These are phyloP conservation scores for Anguilla obscura DNA, from an alignment of 2,797 vertebrate genomes.

Conservation along the genomic window DNA sequence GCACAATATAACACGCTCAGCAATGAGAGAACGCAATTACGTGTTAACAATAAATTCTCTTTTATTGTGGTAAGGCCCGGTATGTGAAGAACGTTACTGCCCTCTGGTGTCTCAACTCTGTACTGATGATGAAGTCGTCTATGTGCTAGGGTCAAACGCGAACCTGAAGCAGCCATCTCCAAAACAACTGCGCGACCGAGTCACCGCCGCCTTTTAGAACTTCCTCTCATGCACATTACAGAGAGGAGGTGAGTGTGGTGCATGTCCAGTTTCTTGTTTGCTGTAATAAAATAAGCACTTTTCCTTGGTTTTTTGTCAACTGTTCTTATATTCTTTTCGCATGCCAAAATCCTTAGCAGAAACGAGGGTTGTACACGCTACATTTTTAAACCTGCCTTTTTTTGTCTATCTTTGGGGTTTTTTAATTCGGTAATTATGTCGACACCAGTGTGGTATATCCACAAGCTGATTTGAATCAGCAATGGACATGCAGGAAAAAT, in stretches of 20 bases:
- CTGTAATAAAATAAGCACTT: constrained; percentile 27
- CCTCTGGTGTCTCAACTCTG: not conserved
- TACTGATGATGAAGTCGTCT: not conserved
- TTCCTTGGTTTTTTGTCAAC: not conserved
- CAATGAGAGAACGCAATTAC: not conserved
- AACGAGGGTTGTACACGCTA: constrained; percentile 22
- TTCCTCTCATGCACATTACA: not conserved
- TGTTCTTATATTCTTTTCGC: constrained; percentile 32
- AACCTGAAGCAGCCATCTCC: not conserved
- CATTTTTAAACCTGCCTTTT: constrained; percentile 27
- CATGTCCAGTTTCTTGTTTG: not conserved
- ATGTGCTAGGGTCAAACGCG: not conserved
- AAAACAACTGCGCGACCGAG: constrained; percentile 42
- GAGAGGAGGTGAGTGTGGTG: not conserved
- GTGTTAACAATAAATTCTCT: not conserved
- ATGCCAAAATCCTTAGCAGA: constrained; percentile 46
- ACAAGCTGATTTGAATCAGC: constrained; percentile 44
- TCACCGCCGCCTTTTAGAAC: constrained; percentile 20
- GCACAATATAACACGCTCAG: not conserved
- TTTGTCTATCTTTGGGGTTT: constrained; percentile 36
- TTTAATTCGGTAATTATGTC: constrained; percentile 41
- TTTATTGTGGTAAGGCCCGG: not conserved
- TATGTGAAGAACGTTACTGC: not conserved
- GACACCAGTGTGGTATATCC: constrained; percentile 42
- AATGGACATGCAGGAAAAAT: constrained; percentile 45